Base-by-base conservation (phyloP, 2,888 invertebrate species). In the Phanerotoma sp. region DNA sequence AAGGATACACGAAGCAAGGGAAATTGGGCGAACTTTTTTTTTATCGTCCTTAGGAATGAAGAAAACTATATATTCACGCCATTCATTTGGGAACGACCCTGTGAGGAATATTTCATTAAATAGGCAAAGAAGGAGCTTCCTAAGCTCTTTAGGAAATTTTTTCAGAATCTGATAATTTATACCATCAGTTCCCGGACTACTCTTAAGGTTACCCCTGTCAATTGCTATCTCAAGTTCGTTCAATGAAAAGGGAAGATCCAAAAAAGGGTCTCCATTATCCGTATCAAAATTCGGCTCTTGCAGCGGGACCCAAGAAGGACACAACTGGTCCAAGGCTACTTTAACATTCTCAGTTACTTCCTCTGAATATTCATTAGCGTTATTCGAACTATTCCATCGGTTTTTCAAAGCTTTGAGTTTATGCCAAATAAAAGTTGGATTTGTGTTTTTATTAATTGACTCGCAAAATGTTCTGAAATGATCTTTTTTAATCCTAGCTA, bases 41-140 rank as follows among this genome's bases (percentile, higher is more conserved):
- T 47, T 28, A n/a, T 37, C 32, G 4, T 50, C 35, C 45, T 65
- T 65, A 3, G 54, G 51, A 3, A 65, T 60, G 7, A 62, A 62
- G 15, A 57, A 51, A 2, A 62, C 51, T 9, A 28, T 21, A 3
- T 57, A 56, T 2, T 56, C 16, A 13, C 45, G 57, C 62, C 63
- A 65, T 5, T 54, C 56, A 2, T 38, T 44, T 9, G 62, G 53
- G 10, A 42, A 53, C 2, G 5, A 21, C 3, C 53, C 50, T 5
- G 4, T 0, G 2, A 10, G 13, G 6, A 56, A 28, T 15, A 57
- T 49, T 7, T 56, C 53, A 11, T 53, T 56, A 7, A 30, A 52
- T 6, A 51, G 15, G 11, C 5, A 13, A 10, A 57, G 13, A 10
- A 57, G 21, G 1, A 18, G 21, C 5, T 5, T 7, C 25, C 44